These are phyloP conservation scores for Nyctalus aviator DNA, from an alignment of 2,797 vertebrate genomes.

Conservation along the genomic window DNA sequence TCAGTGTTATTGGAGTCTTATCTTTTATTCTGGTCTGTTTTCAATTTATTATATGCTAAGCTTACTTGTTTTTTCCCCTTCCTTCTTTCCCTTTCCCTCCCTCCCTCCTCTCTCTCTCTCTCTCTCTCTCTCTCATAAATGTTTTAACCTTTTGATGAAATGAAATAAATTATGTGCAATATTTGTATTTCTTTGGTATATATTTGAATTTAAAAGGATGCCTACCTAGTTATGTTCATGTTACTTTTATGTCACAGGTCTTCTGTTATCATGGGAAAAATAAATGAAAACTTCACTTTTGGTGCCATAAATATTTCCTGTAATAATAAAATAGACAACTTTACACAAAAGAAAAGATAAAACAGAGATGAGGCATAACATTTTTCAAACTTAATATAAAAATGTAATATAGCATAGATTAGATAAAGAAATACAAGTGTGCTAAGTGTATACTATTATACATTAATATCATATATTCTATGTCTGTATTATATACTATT, in stretches of 20 bases:
- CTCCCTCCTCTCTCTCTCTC: too few relatives aligned
- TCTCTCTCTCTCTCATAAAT: too few relatives aligned
- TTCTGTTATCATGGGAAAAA: neutral
- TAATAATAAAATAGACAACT: neutral
- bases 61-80: neutral
- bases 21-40: conserved; percentile 84
- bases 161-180: neutral
- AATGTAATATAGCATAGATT: neutral
- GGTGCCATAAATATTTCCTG: neutral
- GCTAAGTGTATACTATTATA: neutral
- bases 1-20: conserved; percentile 83
- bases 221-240: neutral
- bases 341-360: neutral
- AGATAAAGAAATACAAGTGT: neutral
- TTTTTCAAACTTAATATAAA: conserved; percentile 28
- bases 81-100: fast-evolving
- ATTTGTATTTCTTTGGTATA: neutral
- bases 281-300: conserved; percentile 30
- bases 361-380: neutral
- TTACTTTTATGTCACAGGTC: conserved; percentile 1
- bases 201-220: conserved; percentile 68
- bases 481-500: neutral
- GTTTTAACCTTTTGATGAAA: neutral
- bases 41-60: conserved; percentile 80
- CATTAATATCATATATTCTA: neutral